phyloP scores from a whole-genome alignment of 2,113 vertebrate species.

The Sminthopsis crassicaudata region DNA sequence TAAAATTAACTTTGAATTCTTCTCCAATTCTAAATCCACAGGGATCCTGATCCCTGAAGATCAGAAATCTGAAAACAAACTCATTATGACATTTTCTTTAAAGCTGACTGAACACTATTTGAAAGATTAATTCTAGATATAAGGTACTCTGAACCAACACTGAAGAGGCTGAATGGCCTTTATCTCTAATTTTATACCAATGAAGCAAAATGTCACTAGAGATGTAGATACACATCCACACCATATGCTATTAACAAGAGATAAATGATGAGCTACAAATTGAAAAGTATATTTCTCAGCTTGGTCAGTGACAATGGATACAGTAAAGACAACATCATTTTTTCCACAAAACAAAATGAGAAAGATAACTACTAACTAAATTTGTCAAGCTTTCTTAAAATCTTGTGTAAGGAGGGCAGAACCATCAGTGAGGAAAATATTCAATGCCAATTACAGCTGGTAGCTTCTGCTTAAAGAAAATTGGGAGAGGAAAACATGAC shows the following conservation, averaged over 20 bases:
- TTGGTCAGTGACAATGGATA: background rate
- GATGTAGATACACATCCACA: conserved; percentile 53
- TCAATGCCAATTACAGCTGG: conserved; percentile 12
- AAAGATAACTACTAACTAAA: conserved; percentile 57
- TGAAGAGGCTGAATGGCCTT: background rate
- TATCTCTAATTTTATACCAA: conserved; percentile 59
- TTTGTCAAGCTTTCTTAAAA: conserved; percentile 58
- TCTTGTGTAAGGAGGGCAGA: conserved; percentile 11
- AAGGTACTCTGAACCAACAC: background rate
- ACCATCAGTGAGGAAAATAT: conserved; percentile 46
- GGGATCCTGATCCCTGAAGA: background rate
- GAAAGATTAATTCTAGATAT: background rate
- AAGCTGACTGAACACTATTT: background rate
- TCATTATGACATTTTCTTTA: background rate
- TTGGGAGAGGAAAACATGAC: background rate
- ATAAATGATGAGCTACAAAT: background rate
- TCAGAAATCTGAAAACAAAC: conserved; percentile 23
- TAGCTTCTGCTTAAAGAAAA: conserved; percentile 38
- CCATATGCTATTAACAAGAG: background rate
- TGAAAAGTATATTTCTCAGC: background rate
- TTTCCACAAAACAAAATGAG: background rate
- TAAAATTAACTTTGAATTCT: background rate
- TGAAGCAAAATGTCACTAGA: conserved; percentile 39
- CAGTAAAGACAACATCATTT: background rate
- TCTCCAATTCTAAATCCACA: background rate